Evolutionary conservation across 2,797 vertebrate genomes (phyloP).

Genomic region (Cyclura pinguis): DNA sequence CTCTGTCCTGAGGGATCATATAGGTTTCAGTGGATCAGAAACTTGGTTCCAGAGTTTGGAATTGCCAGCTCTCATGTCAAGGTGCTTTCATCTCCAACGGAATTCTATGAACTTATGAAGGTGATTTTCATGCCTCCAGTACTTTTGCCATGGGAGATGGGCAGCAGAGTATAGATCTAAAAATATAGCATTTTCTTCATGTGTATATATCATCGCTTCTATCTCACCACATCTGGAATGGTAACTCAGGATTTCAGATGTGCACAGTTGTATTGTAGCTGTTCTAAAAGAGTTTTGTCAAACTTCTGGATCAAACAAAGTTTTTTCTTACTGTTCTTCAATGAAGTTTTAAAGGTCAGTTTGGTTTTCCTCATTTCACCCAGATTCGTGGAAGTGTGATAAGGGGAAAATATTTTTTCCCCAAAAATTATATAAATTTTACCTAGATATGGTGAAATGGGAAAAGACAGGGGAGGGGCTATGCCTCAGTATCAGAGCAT

Average conservation of each 20-base stretch:
- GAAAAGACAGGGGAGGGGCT: neutral
- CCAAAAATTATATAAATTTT: neutral
- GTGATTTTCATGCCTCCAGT: slow-evolving; percentile 70
- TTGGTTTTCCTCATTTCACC: neutral
- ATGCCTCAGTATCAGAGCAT: neutral
- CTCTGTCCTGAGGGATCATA: slow-evolving; percentile 83
- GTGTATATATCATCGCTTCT: neutral
- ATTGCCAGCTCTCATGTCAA: slow-evolving; percentile 88
- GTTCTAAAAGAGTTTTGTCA: slow-evolving; percentile 1
- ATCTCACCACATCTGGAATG: neutral
- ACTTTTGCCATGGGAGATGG: neutral
- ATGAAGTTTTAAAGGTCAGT: neutral
- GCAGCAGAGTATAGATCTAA: neutral
- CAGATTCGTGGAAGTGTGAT: neutral
- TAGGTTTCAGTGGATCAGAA: slow-evolving; percentile 92
- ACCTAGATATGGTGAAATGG: neutral
- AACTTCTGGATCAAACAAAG: neutral
- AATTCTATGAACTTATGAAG: slow-evolving; percentile 96
- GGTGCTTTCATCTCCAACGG: slow-evolving; percentile 88
- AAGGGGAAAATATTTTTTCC: neutral
- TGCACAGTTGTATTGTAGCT: neutral
- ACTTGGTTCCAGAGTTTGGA: slow-evolving; percentile 91
- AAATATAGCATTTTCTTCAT: neutral
- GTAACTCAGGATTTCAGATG: neutral
- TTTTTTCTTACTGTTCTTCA: neutral